Percentiles rank a stretch among this genome's conserved stretches.
phyloP scores from a whole-genome alignment of 2,113 vertebrate species.

The Reinhardtius hippoglossoides region DNA sequence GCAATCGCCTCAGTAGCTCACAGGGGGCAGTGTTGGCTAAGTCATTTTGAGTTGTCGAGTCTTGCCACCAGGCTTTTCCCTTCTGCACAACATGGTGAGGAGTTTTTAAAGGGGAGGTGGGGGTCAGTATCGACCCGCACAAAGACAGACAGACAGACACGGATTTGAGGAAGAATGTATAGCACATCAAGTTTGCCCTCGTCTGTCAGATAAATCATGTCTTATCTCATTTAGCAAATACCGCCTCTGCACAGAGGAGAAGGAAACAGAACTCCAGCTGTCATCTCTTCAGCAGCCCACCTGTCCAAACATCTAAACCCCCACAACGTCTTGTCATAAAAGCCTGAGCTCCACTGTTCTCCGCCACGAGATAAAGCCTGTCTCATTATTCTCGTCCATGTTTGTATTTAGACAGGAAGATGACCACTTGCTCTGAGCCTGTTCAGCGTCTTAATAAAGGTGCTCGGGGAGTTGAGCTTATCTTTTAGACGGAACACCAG shows the following conservation, averaged over 20 bases:
- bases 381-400: constrained; percentile 61
- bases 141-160: background rate
- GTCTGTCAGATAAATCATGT: constrained; percentile 68
- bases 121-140: background rate
- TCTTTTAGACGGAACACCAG: constrained; percentile 38
- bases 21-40: constrained; percentile 72
- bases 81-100: background rate
- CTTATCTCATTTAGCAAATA: constrained; percentile 70
- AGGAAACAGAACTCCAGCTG: constrained; percentile 58
- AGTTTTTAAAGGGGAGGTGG: background rate
- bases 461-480: constrained; percentile 39
- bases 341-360: constrained; percentile 24
- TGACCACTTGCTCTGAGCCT: constrained; percentile 54
- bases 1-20: constrained; percentile 3
- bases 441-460: constrained; percentile 61
- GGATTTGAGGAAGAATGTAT: constrained; percentile 14
- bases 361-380: constrained; percentile 46
- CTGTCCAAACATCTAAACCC: constrained; percentile 64
- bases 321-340: constrained; percentile 48
- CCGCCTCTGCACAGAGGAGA: constrained; percentile 46
- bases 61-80: background rate
- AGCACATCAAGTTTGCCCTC: constrained; percentile 44
- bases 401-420: constrained; percentile 66
- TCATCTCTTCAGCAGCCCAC: constrained; percentile 53
- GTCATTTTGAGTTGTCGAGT: background rate